Conservation (phyloP, 2,797 vertebrate genomes). For the Gymnothorax reevesii region DNA sequence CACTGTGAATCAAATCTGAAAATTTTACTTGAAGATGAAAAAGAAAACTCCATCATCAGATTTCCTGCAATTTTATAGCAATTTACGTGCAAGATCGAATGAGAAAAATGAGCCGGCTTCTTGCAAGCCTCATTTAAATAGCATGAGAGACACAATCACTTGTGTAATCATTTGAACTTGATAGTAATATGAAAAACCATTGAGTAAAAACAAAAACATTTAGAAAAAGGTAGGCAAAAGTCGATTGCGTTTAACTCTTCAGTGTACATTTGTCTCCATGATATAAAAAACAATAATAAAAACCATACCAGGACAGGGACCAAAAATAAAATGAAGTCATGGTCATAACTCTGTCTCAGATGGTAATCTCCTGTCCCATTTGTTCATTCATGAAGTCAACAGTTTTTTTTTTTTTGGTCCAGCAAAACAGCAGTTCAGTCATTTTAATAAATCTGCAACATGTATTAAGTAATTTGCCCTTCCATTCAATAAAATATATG, state of each 20-base stretch:
- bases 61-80: background rate
- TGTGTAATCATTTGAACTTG: background rate
- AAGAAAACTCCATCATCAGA: background rate
- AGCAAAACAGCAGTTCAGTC: background rate
- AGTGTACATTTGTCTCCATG: background rate
- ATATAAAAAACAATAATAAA: background rate
- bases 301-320: background rate
- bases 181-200: background rate
- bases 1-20: conserved; percentile 9
- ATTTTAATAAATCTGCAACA: background rate
- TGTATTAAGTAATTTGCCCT: background rate
- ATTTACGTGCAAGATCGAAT: background rate
- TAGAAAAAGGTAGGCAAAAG: background rate
- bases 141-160: background rate
- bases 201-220: background rate
- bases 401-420: conserved; percentile 5
- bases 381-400: conserved; percentile 16
- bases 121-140: background rate
- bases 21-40: background rate
- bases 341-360: background rate
- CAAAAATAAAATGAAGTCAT: background rate
- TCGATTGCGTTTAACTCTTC: background rate
- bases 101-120: background rate
- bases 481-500: background rate
- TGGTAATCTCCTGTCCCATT: background rate